Evolutionary conservation across 2,888 invertebrate species (phyloP).

Genomic region (Caenorhabditis angaria): DNA sequence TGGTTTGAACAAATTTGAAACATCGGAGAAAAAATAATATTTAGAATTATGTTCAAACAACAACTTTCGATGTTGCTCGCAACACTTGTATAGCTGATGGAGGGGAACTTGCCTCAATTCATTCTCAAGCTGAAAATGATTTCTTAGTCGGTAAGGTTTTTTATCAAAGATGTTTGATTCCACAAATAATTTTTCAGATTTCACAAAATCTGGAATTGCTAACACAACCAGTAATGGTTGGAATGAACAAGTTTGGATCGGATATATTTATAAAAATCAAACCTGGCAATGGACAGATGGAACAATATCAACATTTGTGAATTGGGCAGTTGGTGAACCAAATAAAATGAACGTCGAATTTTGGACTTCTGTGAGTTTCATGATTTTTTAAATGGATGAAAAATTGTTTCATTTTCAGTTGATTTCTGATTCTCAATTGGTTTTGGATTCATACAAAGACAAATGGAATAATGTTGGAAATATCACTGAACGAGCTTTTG

Average conservation of each 20-base stretch:
- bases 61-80: slow-evolving; percentile 35
- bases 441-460: slow-evolving; percentile 23
- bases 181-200: slow-evolving; percentile 10
- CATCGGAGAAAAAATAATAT: no score
- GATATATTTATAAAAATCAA: slow-evolving; percentile 26
- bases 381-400: no score
- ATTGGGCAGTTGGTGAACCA: slow-evolving; percentile 40
- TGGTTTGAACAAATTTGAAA: no score
- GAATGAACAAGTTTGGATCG: slow-evolving; percentile 37
- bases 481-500: slow-evolving; percentile 34
- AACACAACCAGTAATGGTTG: slow-evolving; percentile 29
- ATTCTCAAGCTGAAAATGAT: slow-evolving; percentile 22
- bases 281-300: slow-evolving; percentile 41
- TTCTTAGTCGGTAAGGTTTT: slow-evolving; percentile 30
- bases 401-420: no score
- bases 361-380: no score
- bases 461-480: slow-evolving; percentile 41
- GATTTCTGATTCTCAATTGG: slow-evolving; percentile 36
- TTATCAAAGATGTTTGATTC: not conserved
- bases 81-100: slow-evolving; percentile 38
- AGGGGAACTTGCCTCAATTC: slow-evolving; percentile 37
- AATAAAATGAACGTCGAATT: slow-evolving; percentile 36
- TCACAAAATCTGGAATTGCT: slow-evolving; percentile 36
- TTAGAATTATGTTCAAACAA: slow-evolving; percentile 23
- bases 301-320: slow-evolving; percentile 18